Conservation (phyloP, 2,113 vertebrate species). For the Pardalotus punctatus region DNA sequence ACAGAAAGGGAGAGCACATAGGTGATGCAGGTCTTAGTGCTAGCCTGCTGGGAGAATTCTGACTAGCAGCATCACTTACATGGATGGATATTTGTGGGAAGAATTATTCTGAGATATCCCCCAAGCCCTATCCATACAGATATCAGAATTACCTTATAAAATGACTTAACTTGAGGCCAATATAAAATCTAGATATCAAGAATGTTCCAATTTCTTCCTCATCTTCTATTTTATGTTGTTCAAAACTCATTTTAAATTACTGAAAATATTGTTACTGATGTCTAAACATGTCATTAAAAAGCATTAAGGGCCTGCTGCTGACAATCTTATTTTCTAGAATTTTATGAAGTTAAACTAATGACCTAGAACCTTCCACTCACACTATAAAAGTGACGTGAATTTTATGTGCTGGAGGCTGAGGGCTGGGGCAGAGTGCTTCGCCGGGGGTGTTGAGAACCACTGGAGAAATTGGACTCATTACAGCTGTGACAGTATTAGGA, state of each 20-base stretch:
- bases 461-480: slow-evolving; percentile 10
- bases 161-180: neutral
- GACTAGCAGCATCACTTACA: neutral
- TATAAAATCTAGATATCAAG: neutral
- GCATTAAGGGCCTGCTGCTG: neutral
- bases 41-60: neutral
- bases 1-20: neutral
- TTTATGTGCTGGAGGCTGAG: neutral
- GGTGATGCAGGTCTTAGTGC: neutral
- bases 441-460: neutral
- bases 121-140: neutral
- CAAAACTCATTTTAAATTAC: neutral
- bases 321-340: neutral
- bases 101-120: neutral
- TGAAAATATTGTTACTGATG: neutral
- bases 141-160: neutral
- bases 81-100: neutral
- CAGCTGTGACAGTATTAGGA: neutral
- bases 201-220: neutral
- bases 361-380: neutral
- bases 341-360: neutral
- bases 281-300: neutral
- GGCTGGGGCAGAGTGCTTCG: neutral
- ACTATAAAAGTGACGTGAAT: neutral
- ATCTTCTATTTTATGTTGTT: neutral